Percentiles rank a stretch among this genome's conserved stretches.
Evolutionary conservation across 2,113 vertebrate genomes (phyloP).

Genomic region (Amphiprion ocellaris): DNA sequence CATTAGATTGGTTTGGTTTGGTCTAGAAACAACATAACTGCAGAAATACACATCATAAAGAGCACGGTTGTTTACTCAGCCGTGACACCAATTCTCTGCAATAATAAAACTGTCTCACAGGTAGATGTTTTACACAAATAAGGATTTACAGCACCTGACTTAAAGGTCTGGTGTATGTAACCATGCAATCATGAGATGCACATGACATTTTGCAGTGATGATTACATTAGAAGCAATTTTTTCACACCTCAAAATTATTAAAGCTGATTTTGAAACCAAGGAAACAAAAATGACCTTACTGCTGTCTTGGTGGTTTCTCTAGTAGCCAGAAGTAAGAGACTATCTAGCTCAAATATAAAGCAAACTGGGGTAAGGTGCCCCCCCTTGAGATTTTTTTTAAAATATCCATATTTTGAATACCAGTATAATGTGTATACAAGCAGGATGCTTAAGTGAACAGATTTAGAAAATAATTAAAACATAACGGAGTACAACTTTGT

Average conservation of each 20-base stretch:
- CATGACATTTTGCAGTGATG: neutral
- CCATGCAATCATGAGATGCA: neutral
- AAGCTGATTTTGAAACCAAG: too few relatives aligned
- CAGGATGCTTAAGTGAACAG: too few relatives aligned
- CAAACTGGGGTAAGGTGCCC: too few relatives aligned
- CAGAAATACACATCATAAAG: neutral
- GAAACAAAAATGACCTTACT: too few relatives aligned
- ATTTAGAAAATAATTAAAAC: too few relatives aligned
- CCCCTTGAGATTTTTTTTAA: too few relatives aligned
- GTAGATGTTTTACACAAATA: conserved; percentile 5
- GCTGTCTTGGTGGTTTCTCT: too few relatives aligned
- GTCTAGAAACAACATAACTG: neutral
- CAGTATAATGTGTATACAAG: too few relatives aligned
- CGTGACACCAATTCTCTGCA: neutral
- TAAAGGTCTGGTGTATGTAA: conserved; percentile 9
- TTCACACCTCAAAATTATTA: neutral
- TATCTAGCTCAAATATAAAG: too few relatives aligned
- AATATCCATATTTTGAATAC: too few relatives aligned
- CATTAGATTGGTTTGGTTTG: neutral
- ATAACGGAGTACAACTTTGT: too few relatives aligned
- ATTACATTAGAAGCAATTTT: neutral
- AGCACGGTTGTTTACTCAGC: conserved; percentile 6
- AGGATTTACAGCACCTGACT: neutral
- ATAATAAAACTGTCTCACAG: conserved; percentile 15
- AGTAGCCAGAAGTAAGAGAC: too few relatives aligned